A percentile compares a stretch with the other conserved stretches of the same genome.
Conservation (phyloP, 2,888 invertebrate genomes). For the Loripinus fragilis region DNA sequence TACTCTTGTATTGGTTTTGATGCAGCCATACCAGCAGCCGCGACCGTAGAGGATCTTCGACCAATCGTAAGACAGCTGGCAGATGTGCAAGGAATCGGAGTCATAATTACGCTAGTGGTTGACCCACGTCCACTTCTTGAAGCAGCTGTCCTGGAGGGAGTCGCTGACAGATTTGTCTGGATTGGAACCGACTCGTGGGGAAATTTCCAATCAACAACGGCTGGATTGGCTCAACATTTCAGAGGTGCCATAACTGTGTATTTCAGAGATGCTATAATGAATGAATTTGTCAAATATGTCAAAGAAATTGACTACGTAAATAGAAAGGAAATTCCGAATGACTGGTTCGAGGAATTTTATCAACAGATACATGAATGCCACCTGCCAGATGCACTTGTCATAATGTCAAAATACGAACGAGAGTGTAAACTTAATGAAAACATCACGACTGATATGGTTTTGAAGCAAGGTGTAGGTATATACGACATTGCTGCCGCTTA, state of each 20-base stretch:
- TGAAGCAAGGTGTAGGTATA: constrained; percentile 54
- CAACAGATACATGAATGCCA: constrained; percentile 75
- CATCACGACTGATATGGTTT: constrained; percentile 34
- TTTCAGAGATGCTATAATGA: constrained; percentile 62
- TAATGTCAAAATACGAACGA: constrained; percentile 14
- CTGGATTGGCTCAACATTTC: constrained; percentile 40
- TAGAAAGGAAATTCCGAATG: constrained; percentile 77
- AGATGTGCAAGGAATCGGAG: constrained; percentile 62
- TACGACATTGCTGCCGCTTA: constrained; percentile 80
- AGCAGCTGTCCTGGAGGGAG: constrained; percentile 63
- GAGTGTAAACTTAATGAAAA: constrained; percentile 20
- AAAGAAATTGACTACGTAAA: constrained; percentile 49
- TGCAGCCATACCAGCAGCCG: constrained; percentile 46
- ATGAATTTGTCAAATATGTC: constrained; percentile 74
- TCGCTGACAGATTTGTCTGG: constrained; percentile 68
- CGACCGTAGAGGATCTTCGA: constrained; percentile 52
- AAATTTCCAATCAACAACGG: constrained; percentile 20
- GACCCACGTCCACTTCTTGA: constrained; percentile 60
- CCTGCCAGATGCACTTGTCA: constrained; percentile 38
- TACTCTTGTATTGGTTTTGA: constrained; percentile 63
- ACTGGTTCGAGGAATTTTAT: constrained; percentile 84
- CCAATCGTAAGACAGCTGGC: constrained; percentile 54
- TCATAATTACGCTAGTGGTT: constrained; percentile 78
- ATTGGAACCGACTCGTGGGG: constrained; percentile 72
- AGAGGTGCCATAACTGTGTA: constrained; percentile 62